Base-by-base conservation (phyloP, 1,140 invertebrate genomes). In the Drosophila sp. region DNA sequence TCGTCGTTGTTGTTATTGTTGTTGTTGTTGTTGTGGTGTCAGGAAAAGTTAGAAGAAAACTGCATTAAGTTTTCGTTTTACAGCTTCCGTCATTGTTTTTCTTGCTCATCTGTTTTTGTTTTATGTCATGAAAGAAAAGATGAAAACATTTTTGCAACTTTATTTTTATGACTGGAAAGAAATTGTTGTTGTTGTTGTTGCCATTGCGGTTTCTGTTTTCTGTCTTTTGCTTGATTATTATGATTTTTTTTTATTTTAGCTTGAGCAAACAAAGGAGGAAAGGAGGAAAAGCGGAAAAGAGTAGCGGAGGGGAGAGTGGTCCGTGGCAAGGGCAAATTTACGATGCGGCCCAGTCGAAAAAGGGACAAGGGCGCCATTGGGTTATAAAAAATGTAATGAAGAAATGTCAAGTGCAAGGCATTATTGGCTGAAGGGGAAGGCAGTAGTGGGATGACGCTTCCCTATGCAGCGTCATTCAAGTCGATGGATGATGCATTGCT, bases 401-500 rank as follows among this genome's bases (percentile, higher is more conserved):
- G 68, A 85, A 85, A 87, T 85, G 82, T 85, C 82, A 85, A 85
- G 82, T 85, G 82, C 82, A 86, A 68, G 63, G 44, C 44, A 30
- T 33, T 63, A 40, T 4, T 30, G 29, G 27, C 7, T 1, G 35
- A n/a, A 8, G 4, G 40, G 33, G 27, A 27, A 10, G 27, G 11
- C 29, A 29, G 27, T 11, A 25, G n/a, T 3, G n/a, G n/a, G 35
- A 7, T 27, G 23, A 50, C 4, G 7, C 57, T 73, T 69, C 68
- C 74, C 69, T 44, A 38, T 78, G 81, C 82, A 63, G 65, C 81
- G 81, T 84, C 81, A 85, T 73, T 58, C 66, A 57, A 86, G 72
- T 78, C 82, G 79, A 85, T 82, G 79, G 79, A 85, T 82, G 83
- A 87, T 82, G 82, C 79, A 87, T 87, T 86, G 84, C 82, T 79